Conservation (phyloP, 2,113 vertebrate genomes). For the Tragelaphus scriptus region DNA sequence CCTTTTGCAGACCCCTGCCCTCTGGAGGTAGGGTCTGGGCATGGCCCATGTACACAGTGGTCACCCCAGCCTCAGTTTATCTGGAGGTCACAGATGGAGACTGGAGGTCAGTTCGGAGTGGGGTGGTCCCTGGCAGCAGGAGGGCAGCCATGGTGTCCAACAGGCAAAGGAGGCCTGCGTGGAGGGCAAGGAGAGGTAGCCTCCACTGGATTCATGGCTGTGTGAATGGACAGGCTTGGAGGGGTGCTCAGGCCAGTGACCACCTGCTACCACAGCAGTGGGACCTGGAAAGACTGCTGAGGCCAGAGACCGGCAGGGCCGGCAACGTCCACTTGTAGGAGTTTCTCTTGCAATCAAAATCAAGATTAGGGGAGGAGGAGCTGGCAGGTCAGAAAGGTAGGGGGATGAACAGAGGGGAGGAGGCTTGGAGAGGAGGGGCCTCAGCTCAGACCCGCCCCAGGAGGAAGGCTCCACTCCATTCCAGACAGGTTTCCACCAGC, state of each 20-base stretch:
- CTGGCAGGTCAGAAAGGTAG: not conserved
- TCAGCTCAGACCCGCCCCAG: not conserved
- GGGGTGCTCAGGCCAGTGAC: rapidly evolving
- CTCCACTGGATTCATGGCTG: not conserved
- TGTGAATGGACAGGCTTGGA: not conserved
- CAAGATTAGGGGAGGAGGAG: not conserved
- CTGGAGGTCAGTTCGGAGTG: rapidly evolving
- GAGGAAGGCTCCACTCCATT: not conserved
- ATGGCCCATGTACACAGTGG: too few species aligned
- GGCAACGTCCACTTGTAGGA: rapidly evolving
- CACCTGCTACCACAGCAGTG: too few species aligned
- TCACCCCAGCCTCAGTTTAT: not conserved
- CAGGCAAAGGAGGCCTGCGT: rapidly evolving
- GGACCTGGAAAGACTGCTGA: not conserved
- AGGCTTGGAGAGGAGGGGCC: not conserved
- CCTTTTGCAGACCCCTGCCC: too few species aligned
- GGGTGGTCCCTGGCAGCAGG: not conserved
- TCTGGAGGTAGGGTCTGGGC: not conserved
- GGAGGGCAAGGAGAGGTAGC: not conserved
- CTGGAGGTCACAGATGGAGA: not conserved
- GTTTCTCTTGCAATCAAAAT: not conserved
- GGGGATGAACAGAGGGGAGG: not conserved
- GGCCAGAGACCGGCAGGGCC: not conserved
- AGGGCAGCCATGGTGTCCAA: not conserved
- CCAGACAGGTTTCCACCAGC: not conserved